These are phyloP conservation scores for Pheucticus melanocephalus DNA, from an alignment of 2,113 vertebrate species.

Conservation along the genomic window DNA sequence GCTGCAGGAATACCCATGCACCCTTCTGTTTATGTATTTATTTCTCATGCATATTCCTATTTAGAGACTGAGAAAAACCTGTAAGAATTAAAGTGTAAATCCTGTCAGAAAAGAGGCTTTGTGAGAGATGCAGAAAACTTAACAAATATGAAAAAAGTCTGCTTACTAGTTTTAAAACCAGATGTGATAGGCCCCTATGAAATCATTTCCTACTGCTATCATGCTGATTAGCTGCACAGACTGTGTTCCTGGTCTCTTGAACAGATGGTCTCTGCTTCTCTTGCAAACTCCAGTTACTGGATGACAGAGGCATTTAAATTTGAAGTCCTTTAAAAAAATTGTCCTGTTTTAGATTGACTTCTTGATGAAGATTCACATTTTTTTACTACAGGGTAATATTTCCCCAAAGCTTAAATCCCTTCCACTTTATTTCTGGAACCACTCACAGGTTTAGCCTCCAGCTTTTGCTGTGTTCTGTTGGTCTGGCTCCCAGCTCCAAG, in stretches of 20 bases:
- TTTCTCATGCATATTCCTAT: background rate
- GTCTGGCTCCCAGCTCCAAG: background rate
- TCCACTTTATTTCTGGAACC: slow-evolving; percentile 2
- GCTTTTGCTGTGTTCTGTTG: background rate
- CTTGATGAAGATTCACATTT: background rate
- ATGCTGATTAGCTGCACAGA: background rate
- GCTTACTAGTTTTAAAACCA: background rate
- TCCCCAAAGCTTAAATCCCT: background rate
- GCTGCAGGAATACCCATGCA: background rate
- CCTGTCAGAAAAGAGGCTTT: background rate
- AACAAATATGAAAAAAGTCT: background rate
- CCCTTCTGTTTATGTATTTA: background rate
- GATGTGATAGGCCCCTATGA: background rate
- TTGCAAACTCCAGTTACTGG: background rate
- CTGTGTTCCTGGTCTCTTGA: background rate
- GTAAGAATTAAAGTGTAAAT: background rate
- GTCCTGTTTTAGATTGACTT: background rate
- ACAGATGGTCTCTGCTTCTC: background rate
- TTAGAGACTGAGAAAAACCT: background rate
- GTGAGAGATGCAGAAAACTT: background rate
- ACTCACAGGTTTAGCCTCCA: background rate
- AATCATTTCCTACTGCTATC: background rate
- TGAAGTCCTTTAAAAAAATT: background rate
- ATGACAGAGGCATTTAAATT: background rate
- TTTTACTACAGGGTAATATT: background rate